Percentiles rank a stretch among this genome's conserved stretches.
These are phyloP conservation scores for Fragum whitleyi DNA, from an alignment of 2,888 invertebrate genomes.

Conservation along the genomic window DNA sequence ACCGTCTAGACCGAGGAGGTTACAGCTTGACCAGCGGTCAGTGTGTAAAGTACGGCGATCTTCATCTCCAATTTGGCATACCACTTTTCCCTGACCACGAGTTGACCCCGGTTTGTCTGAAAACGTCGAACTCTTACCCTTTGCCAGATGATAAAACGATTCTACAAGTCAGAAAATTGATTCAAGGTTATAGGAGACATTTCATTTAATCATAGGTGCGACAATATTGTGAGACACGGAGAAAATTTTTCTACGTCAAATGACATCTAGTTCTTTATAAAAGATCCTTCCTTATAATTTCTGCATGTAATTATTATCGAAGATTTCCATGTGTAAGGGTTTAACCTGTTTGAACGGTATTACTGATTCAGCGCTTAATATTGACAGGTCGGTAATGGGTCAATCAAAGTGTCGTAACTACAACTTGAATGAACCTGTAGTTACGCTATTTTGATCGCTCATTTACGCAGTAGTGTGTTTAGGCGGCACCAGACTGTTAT, in stretches of 20 bases:
- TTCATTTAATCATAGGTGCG: background rate
- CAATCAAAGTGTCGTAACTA: too few species aligned
- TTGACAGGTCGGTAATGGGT: too few species aligned
- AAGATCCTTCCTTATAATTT: too few species aligned
- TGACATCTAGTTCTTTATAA: too few species aligned
- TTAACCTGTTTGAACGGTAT: background rate
- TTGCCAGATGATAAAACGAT: background rate
- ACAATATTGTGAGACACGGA: too few species aligned
- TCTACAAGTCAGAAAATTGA: too few species aligned
- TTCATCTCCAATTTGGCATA: conserved; percentile 24
- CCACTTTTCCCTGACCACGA: conserved; percentile 42
- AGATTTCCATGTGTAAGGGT: background rate
- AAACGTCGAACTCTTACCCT: conserved; percentile 6
- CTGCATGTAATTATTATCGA: too few species aligned
- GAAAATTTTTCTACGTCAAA: too few species aligned
- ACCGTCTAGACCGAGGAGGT: background rate
- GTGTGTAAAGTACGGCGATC: background rate
- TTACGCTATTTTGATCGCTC: too few species aligned
- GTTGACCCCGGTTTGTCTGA: conserved; percentile 39
- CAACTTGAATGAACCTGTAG: too few species aligned
- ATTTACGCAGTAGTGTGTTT: too few species aligned
- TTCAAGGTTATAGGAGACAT: background rate
- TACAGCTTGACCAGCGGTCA: conserved; percentile 4
- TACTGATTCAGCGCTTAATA: background rate
- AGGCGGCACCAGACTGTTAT: too few species aligned